Base-by-base conservation (phyloP, 2,113 vertebrate genomes). In the Edolisoma coerulescens region DNA sequence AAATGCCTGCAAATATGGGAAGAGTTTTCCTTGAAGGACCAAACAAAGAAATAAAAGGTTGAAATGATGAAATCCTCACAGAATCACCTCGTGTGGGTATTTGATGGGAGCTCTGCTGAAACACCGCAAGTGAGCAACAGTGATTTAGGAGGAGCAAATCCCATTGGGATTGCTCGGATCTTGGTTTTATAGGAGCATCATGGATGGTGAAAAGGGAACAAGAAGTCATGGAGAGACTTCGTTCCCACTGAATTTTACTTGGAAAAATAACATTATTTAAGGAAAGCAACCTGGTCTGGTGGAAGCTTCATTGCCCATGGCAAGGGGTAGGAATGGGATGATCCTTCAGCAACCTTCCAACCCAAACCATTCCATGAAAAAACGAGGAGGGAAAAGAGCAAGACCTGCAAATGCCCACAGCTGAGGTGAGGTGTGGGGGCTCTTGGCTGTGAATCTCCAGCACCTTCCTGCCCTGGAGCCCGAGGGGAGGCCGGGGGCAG, bases 41-140 rank as follows among this genome's bases (percentile, higher is more conserved):
- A 23, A 32, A n/a, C 20, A 60, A 41, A 52, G 19, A 16, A 30
- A 16, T 4, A 32, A 26, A 15, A 39, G 2, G 5, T 20, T 11
- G 35, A 82, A 60, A 74, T 11, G 0, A 21, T 69, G 26, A 79
- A 56, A 63, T 26, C 2, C 9, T 69, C 37, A 45, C 9, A 60
- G 64, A 52, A 17, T 64, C 28, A 17, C 23, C 32, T 68, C 12
- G 0, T 4, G 33, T 5, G n/a, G 71, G 32, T 18, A 41, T 52
- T 35, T 15, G 57, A 23, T 14, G 59, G 50, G 60, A 80, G 20
- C 13, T 35, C 14, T 26, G 71, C 21, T 52, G n/a, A 44, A 83
- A 47, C 7, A 7, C 0, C 4, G 22, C 27, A 8, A 69, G 19
- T 0, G 11, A 89, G 60, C 30, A 35, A 15, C 6, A 5, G 16